Evolutionary conservation across 2,888 invertebrate genomes (phyloP).

Genomic region (Mesochorus sp.): DNA sequence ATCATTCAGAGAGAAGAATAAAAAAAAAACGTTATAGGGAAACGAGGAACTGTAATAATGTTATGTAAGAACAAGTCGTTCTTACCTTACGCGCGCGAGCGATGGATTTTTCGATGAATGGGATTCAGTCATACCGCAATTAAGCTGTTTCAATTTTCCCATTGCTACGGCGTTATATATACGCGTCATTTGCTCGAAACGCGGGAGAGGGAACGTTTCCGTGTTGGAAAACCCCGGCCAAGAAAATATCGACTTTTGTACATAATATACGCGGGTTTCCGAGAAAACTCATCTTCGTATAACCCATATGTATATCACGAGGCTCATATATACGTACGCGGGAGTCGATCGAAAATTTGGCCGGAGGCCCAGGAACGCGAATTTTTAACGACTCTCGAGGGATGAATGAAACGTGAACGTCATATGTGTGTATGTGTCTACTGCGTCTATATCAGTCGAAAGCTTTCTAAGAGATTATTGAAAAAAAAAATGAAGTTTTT

Average conservation of each 20-base stretch:
- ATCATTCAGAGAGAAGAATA: no score
- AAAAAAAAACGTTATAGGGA: conserved; percentile 7
- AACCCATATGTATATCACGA: not conserved
- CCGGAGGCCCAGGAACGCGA: conserved; percentile 26
- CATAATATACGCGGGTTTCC: not conserved
- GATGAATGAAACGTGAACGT: conserved; percentile 39
- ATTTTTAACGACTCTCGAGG: conserved; percentile 18
- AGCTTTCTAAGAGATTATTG: no score
- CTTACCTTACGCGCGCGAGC: not conserved
- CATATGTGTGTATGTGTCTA: not conserved
- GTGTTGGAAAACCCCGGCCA: conserved; percentile 5
- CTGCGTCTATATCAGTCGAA: not conserved
- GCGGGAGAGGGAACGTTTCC: not conserved
- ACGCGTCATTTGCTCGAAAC: not conserved
- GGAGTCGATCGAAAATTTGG: conserved; percentile 31
- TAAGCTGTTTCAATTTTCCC: conserved; percentile 12
- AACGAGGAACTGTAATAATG: conserved; percentile 8
- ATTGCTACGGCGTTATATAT: not conserved
- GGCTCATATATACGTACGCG: not conserved
- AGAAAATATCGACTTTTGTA: not conserved
- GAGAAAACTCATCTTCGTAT: no score
- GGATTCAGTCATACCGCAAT: conserved; percentile 21
- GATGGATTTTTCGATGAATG: conserved; percentile 37
- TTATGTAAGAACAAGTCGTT: conserved; percentile 5
- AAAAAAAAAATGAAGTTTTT: no score